Conservation (phyloP, 2,888 invertebrate genomes). For the Nephrotoma appendiculata region DNA sequence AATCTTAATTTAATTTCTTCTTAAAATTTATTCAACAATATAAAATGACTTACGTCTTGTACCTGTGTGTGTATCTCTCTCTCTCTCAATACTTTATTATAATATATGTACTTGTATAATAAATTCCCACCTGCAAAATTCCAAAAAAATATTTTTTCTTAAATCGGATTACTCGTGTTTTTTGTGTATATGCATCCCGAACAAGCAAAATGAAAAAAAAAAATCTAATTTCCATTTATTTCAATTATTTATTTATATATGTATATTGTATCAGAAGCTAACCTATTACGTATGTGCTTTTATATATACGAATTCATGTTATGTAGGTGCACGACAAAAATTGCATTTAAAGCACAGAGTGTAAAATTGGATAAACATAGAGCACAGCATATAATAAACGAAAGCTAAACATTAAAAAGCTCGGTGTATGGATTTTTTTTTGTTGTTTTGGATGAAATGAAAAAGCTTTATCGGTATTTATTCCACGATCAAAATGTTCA, state of each 20-base stretch:
- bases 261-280: neutral
- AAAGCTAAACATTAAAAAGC: neutral
- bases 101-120: neutral
- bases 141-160: neutral
- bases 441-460: neutral
- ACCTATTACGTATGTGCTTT: neutral
- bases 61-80: neutral
- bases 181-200: neutral
- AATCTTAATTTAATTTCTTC: neutral
- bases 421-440: neutral
- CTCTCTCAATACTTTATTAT: neutral
- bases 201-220: neutral
- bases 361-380: neutral
- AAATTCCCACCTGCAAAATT: neutral
- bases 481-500: neutral
- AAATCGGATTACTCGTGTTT: neutral
- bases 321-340: neutral
- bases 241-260: neutral
- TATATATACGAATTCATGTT: neutral
- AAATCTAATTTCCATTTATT: neutral
- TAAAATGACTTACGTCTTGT: no score
- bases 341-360: neutral
- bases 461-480: neutral
- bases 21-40: neutral
- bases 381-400: neutral